Evolutionary conservation across 2,113 vertebrate species (phyloP), one percentile per base, ranked within the genome.

Genomic region (Neolamprologus brichardi): DNA sequence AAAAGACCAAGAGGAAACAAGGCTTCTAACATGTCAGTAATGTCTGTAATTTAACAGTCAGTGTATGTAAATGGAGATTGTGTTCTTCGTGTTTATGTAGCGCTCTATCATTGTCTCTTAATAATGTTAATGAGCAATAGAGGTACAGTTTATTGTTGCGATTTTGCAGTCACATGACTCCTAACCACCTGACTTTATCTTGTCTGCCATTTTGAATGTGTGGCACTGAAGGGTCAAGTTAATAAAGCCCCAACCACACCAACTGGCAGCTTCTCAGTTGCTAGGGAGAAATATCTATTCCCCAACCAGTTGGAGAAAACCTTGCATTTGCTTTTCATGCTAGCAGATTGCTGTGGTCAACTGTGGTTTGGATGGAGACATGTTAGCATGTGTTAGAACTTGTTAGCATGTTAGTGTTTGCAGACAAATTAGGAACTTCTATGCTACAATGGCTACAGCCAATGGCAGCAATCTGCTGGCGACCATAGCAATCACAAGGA

Each of bases 251-350:
- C 23, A 28, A 44, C 17, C 60, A 37, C 60, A 1, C 30, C 30
- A 34, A 0, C 39, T 72, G 0, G 39, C n/a, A 72, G 13, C n/a
- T 72, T 17, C 0, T 39, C 12, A 70, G 64, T 23, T 23, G 4
- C 37, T 0, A 72, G 64, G 3, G 39, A 4, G 0, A 72, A 72
- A 25, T 44, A 72, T 41, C 5, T 28, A 44, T 28, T 72, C 39
- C 1, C 39, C 20, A 72, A 25, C 39, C 5, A 44, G 20, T 5
- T 70, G 64, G 13, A 15, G 14, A 72, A 72, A 72, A 72, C 20
- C 37, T 72, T 0, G 37, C 1, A 72, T 14, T 72, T 44, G 12
- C 37, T 72, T 70, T 72, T 23, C 13, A 44, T 44, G 64, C 7
- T 25, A 72, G 8, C 37, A 25, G 13, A 72, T 72, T 44, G 37